Base-by-base conservation (phyloP, 2,888 invertebrate species). In the Agapostemon virescens region DNA sequence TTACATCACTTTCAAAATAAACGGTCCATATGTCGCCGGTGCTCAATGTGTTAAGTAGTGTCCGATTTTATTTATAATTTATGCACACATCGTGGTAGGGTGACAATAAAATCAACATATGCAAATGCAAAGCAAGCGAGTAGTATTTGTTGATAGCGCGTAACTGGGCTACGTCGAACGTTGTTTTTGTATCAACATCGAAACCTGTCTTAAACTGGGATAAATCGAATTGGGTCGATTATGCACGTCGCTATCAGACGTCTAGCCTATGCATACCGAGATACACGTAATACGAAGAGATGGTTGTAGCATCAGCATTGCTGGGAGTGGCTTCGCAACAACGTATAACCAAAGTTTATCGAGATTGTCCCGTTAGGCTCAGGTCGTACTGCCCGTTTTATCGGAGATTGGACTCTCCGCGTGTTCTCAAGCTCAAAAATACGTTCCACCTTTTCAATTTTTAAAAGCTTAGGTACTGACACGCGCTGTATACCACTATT, bases 341-440 rank as follows among this genome's bases (percentile, higher is more conserved):
- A 69, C 74, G 58, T 72, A 77, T 74, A 71, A 78, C 76, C 76
- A 83, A 86, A 81, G 84, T 86, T 87, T 85, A 86, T 87, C 85
- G 83, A 79, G 68, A 77, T 77, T 84, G 83, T 86, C 85, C 87
- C 87, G 87, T 87, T 87, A 87, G 84, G 52, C 76, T 81, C 68
- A 49, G 77, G 74, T 81, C 79, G 66, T 74, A 30, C 67, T 45
- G 80, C 66, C 64, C 75, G 82, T 81, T 84, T 83, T 86, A 80
- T 81, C 83, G 49, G 67, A 74, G 81, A 83, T 77, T 74, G 74
- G 55, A n/a, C n/a, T n/a, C 42, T n/a, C 40, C 40, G 30, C 69
- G 80, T 77, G 82, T 83, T 76, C 74, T 74, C 64, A 67, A 42
- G 68, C 80, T 84, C 64, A 64, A 66, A 80, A 63, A 52, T 61